A percentile compares a stretch with the other conserved stretches of the same genome.
Conservation (phyloP, 2,888 invertebrate species). For the Hedychridium roseum region DNA sequence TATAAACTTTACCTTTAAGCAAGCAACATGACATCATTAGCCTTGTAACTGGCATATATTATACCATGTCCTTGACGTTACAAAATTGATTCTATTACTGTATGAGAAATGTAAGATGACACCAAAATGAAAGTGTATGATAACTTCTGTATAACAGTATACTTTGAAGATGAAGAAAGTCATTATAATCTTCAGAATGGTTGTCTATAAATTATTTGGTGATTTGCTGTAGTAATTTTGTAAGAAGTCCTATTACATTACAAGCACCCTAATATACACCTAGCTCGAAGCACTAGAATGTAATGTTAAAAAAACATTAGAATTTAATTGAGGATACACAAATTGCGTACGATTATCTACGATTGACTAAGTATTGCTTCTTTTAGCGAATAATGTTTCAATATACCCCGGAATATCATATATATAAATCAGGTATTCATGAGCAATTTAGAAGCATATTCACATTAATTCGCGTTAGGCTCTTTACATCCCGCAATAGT, state of each 20-base stretch:
- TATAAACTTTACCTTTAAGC: too few species aligned
- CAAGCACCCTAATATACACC: conserved; percentile 5
- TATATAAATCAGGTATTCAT: too few species aligned
- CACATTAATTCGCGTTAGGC: too few species aligned
- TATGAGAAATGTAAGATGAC: too few species aligned
- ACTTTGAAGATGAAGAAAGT: not conserved
- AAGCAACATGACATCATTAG: too few species aligned
- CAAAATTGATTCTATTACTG: too few species aligned
- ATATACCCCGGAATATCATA: too few species aligned
- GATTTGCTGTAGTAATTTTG: conserved; percentile 13
- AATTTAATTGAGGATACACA: conserved; percentile 14
- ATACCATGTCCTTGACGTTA: too few species aligned
- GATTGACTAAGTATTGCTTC: conserved; percentile 36
- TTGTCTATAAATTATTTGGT: conserved; percentile 11
- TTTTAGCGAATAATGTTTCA: conserved; percentile 14
- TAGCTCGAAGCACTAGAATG: conserved; percentile 8
- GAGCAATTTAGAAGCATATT: too few species aligned
- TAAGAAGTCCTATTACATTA: conserved; percentile 6
- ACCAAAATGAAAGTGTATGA: conserved; percentile 1
- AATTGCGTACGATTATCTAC: conserved; percentile 20
- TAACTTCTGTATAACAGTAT: not conserved
- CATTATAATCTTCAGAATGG: not conserved
- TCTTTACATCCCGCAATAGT: too few species aligned
- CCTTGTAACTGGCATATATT: too few species aligned
- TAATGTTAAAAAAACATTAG: conserved; percentile 16